phyloP scores from a whole-genome alignment of 1,140 invertebrate genomes.

The Cepaea nemoralis region DNA sequence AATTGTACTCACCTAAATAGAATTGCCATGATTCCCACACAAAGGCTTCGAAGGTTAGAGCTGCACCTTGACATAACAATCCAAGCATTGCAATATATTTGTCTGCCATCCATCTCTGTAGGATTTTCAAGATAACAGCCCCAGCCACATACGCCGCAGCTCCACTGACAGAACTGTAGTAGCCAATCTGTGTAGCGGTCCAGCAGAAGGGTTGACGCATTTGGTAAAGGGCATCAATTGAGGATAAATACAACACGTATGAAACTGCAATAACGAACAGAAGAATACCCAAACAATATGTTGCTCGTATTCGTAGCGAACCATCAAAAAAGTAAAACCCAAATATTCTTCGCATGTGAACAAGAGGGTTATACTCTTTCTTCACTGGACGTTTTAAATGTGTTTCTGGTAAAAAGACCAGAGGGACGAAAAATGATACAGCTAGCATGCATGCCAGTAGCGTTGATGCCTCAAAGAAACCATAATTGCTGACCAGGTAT shows the following conservation, averaged over 20 bases:
- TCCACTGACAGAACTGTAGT: conserved; percentile 7
- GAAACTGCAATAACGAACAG: conserved; percentile 19
- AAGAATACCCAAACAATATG: conserved; percentile 8
- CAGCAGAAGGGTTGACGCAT: conserved; percentile 42
- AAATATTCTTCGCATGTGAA: conserved; percentile 36
- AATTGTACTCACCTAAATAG: conserved; percentile 17
- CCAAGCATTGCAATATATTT: conserved; percentile 10
- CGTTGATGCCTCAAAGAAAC: neutral
- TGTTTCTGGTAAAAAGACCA: conserved; percentile 39
- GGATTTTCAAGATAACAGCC: neutral
- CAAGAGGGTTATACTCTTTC: conserved; percentile 26
- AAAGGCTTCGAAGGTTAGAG: conserved; percentile 20
- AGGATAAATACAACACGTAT: neutral
- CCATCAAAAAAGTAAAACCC: conserved; percentile 40
- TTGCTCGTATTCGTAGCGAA: neutral
- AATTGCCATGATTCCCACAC: conserved; percentile 15
- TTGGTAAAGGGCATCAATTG: conserved; percentile 32
- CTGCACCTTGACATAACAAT: conserved; percentile 1
- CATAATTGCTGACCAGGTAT: neutral
- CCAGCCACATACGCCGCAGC: neutral
- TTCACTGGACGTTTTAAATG: neutral
- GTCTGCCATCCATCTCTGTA: neutral
- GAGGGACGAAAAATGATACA: conserved; percentile 12
- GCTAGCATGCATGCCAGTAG: neutral
- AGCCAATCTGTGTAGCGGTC: conserved; percentile 34